phyloP scores from a whole-genome alignment of 2,113 vertebrate genomes.

The Caranx ignobilis region DNA sequence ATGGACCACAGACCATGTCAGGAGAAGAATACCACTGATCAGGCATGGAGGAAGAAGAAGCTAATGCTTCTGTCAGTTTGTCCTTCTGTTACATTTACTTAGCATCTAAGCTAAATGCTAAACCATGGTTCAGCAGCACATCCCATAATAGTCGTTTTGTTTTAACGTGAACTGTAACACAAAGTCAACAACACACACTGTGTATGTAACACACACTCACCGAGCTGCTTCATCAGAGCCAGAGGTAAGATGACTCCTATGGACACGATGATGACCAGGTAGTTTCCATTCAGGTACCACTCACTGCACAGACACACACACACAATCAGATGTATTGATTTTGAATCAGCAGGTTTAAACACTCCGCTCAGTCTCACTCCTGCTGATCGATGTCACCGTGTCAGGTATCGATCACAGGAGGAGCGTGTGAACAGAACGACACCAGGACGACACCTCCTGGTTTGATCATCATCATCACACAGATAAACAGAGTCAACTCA shows the following conservation, averaged over 20 bases:
- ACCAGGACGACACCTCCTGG: neutral
- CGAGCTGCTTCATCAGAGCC: conserved; percentile 95
- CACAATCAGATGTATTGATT: conserved; percentile 33
- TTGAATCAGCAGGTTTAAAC: conserved; percentile 6
- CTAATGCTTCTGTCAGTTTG: neutral
- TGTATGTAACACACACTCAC: conserved; percentile 82
- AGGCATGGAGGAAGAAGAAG: no score
- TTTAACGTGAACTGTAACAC: neutral
- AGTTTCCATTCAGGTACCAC: conserved; percentile 92
- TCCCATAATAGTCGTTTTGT: neutral
- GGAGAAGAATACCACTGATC: no score
- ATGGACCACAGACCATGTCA: no score
- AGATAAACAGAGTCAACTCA: no score
- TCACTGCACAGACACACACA: conserved; percentile 79
- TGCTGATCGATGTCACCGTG: neutral
- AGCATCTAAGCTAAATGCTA: no score
- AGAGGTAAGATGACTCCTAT: conserved; percentile 92
- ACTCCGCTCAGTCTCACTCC: conserved; percentile 25
- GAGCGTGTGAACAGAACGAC: neutral
- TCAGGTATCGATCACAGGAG: conserved; percentile 16
- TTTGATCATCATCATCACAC: no score
- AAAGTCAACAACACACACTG: neutral
- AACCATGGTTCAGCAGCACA: neutral
- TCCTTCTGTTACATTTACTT: no score
- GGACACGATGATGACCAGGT: conserved; percentile 92